A percentile compares a stretch with the other conserved stretches of the same genome.
These are phyloP conservation scores for Syrista parreyssii DNA, from an alignment of 2,888 invertebrate species.

Conservation along the genomic window DNA sequence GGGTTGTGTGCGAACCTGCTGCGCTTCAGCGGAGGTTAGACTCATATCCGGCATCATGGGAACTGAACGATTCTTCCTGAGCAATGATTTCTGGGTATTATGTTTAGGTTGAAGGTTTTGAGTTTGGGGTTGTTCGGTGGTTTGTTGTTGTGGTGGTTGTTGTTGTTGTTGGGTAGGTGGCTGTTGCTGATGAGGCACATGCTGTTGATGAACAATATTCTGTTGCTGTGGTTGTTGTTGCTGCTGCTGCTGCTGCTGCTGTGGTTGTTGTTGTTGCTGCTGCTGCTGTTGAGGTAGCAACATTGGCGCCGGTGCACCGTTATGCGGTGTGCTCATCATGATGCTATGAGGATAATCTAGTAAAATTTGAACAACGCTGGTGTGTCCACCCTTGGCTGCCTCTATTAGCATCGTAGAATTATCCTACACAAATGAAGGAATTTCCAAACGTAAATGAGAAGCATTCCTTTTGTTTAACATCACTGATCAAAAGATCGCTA, in stretches of 20 bases:
- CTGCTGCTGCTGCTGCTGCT: slow-evolving; percentile 30
- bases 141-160: slow-evolving; percentile 54
- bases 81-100: slow-evolving; percentile 67
- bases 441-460: not conserved
- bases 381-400: slow-evolving; percentile 98
- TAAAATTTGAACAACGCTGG: slow-evolving; percentile 92
- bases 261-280: slow-evolving; percentile 46
- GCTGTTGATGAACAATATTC: slow-evolving; percentile 46
- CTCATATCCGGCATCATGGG: slow-evolving; percentile 67
- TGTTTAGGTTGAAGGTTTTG: slow-evolving; percentile 59
- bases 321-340: slow-evolving; percentile 72
- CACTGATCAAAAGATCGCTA: not conserved
- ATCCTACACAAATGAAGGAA: slow-evolving; percentile 70
- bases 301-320: slow-evolving; percentile 48
- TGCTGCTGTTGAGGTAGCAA: slow-evolving; percentile 53
- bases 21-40: slow-evolving; percentile 71
- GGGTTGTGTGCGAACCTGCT: slow-evolving; percentile 67
- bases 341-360: slow-evolving; percentile 93
- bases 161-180: slow-evolving; percentile 63
- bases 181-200: slow-evolving; percentile 65
- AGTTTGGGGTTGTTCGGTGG: slow-evolving; percentile 51
- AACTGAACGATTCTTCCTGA: slow-evolving; percentile 69
- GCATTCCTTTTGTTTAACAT: not conserved
- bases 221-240: slow-evolving; percentile 65
- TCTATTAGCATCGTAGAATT: slow-evolving; percentile 99